Base-by-base conservation (phyloP, 2,888 invertebrate genomes). In the Hybos culiciformis region DNA sequence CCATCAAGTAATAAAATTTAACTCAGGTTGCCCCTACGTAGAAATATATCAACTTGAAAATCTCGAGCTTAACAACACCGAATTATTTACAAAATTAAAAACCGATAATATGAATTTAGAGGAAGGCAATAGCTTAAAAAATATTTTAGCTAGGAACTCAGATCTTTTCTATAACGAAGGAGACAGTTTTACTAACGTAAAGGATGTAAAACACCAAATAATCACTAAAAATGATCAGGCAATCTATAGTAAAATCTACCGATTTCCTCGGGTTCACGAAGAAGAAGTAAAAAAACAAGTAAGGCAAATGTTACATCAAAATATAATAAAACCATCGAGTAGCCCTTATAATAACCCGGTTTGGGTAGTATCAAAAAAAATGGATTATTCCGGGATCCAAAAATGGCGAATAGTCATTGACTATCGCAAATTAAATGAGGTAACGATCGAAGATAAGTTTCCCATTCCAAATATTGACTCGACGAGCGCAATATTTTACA, bases 351-450 rank as follows among this genome's bases (percentile, higher is more conserved):
- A n/a, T n/a, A n/a, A n/a, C n/a, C n/a, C n/a, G n/a, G n/a, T n/a
- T n/a, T n/a, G n/a, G n/a, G n/a, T 17, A 39, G 36, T 43, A 1
- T 29, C 43, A 5, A 44, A 44, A 29, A 46, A 46, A n/a, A 6
- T 24, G 2, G 41, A 41, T 21, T 15, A 38, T 20, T 41, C 41
- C 3, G 38, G 39, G 9, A 15, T 37, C 6, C 15, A 46, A 41
- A 46, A 44, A 26, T 46, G 41, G 38, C 15, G 41, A 6, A 34
- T 45, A 23, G 46, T 46, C 24, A 18, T 46, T 11, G 46, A 43
- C 29, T 46, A 46, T 26, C 17, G 46, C 8, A 45, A 40, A 37
- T n/a, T n/a, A n/a, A n/a, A n/a, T n/a, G n/a, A n/a, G n/a, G n/a
- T n/a, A n/a, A n/a, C n/a, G n/a, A n/a, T n/a, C n/a, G n/a, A n/a